Conservation (phyloP, 2,797 vertebrate genomes). For the Enteromius mattozi region DNA sequence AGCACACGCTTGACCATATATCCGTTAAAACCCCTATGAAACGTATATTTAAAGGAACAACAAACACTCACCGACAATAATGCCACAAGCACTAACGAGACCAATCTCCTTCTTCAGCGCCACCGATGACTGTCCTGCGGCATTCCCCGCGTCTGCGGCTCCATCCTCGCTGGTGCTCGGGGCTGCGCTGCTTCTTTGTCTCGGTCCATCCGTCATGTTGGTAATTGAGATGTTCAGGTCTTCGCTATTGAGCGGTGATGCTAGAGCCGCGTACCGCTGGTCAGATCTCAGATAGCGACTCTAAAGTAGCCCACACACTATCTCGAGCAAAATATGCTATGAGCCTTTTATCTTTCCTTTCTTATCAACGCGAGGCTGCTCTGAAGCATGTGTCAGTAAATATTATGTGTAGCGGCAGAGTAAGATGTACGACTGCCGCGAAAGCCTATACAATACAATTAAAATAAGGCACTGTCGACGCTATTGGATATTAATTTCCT, state of each 20-base stretch:
- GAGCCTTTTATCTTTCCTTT: neutral
- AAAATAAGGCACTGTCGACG: neutral
- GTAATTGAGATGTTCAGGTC: constrained; percentile 38
- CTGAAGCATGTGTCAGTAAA: neutral
- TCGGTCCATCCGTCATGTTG: constrained; percentile 85
- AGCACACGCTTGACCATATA: neutral
- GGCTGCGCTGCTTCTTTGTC: constrained; percentile 80
- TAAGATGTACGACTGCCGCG: neutral
- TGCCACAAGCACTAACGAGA: constrained; percentile 90
- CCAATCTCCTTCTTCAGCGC: constrained; percentile 93
- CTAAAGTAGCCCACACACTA: neutral
- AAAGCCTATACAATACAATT: neutral
- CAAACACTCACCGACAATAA: constrained; percentile 88
- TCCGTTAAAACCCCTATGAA: neutral
- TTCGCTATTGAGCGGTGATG: neutral
- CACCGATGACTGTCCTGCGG: constrained; percentile 76
- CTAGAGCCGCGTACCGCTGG: neutral
- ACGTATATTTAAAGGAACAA: neutral
- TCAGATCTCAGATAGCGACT: constrained; percentile 8
- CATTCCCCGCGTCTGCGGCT: constrained; percentile 62
- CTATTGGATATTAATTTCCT: neutral
- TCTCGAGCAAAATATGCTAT: neutral
- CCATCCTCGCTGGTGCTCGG: constrained; percentile 67
- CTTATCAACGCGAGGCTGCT: constrained; percentile 5
- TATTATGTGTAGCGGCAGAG: neutral